Percentiles rank a stretch among this genome's conserved stretches.
Conservation (phyloP, 2,113 vertebrate species). For the Thermophis baileyi region DNA sequence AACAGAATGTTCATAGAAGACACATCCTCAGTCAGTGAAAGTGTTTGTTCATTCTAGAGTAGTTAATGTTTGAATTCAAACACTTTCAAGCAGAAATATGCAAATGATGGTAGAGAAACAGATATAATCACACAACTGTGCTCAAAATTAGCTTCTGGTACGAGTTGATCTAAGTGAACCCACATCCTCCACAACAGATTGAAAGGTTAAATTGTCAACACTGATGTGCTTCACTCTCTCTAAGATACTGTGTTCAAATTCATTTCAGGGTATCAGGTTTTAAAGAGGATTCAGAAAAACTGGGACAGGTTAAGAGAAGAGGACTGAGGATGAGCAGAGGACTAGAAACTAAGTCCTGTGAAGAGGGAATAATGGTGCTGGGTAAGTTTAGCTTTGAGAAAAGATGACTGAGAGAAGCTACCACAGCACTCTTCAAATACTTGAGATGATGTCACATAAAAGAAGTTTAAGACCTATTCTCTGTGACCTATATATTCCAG, state of each 20-base stretch:
- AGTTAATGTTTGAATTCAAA: neutral
- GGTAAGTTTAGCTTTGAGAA: neutral
- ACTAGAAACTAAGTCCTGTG: neutral
- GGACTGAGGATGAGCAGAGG: neutral
- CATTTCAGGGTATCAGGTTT: neutral
- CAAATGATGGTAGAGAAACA: neutral
- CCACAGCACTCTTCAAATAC: neutral
- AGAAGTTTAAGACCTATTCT: neutral
- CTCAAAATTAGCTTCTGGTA: neutral
- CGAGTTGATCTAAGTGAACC: neutral
- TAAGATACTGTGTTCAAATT: neutral
- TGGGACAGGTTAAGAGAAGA: neutral
- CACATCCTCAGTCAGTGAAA: neutral
- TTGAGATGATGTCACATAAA: neutral
- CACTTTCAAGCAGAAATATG: neutral
- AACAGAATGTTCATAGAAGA: neutral
- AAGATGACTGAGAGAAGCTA: neutral
- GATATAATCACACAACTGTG: neutral
- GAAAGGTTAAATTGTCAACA: neutral
- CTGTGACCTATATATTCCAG: neutral
- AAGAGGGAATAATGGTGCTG: neutral
- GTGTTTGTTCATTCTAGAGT: neutral
- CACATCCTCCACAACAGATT: neutral
- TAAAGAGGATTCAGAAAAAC: neutral
- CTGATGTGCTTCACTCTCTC: neutral